These are phyloP conservation scores for Drosophila tripunctata DNA, from an alignment of 2,888 invertebrate species.

Conservation along the genomic window DNA sequence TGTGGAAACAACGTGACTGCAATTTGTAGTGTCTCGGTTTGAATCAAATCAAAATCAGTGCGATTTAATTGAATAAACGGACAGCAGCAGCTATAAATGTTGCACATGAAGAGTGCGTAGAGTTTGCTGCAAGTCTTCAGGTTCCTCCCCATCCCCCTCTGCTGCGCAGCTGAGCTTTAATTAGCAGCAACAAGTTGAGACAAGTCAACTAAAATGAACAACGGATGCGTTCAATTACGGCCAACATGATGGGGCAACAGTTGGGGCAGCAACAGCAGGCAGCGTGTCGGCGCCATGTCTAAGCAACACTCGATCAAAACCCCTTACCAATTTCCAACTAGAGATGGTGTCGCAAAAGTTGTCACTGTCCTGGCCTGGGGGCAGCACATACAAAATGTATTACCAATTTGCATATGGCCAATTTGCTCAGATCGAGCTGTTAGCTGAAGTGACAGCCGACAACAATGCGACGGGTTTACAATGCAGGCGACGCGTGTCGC, in stretches of 20 bases:
- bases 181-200: slow-evolving; percentile 66
- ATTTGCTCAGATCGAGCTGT: slow-evolving; percentile 25
- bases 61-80: slow-evolving; percentile 74
- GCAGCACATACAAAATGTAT: slow-evolving; percentile 44
- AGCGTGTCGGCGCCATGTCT: slow-evolving; percentile 34
- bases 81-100: slow-evolving; percentile 62
- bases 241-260: slow-evolving; percentile 10
- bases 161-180: slow-evolving; percentile 55
- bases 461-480: slow-evolving; percentile 7
- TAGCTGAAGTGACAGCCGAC: slow-evolving; percentile 28
- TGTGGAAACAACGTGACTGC: slow-evolving; percentile 43
- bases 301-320: not conserved
- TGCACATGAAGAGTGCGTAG: slow-evolving; percentile 40
- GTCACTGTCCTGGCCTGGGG: slow-evolving; percentile 51
- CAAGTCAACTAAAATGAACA: slow-evolving; percentile 46
- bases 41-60: slow-evolving; percentile 35
- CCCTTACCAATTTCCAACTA: not conserved
- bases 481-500: slow-evolving; percentile 35
- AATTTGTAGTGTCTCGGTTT: slow-evolving; percentile 48
- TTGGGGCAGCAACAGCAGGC: not conserved
- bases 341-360: slow-evolving; percentile 62
- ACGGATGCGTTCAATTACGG: slow-evolving; percentile 69
- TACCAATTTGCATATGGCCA: slow-evolving; percentile 48
- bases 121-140: not conserved
- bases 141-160: not conserved